Percentiles rank a stretch among this genome's conserved stretches.
These are phyloP conservation scores for Drosophila eugracilis DNA, from an alignment of 1,140 invertebrate genomes.

Conservation along the genomic window DNA sequence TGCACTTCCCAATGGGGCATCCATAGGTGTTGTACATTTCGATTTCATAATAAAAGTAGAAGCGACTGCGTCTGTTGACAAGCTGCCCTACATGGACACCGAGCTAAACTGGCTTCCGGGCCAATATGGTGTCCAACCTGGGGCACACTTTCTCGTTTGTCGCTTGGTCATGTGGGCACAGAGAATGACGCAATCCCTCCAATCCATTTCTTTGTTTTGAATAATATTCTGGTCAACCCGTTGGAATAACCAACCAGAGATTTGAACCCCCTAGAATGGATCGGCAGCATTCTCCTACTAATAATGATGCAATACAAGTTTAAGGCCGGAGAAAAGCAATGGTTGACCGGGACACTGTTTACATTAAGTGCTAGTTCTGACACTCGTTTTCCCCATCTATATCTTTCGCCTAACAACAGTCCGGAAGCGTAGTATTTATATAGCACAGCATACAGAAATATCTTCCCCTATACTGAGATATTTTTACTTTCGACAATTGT, in stretches of 20 bases:
- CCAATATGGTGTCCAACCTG: slow-evolving; percentile 53
- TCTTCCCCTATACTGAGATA: slow-evolving; percentile 8
- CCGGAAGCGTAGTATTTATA: slow-evolving; percentile 28
- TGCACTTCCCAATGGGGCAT: not conserved
- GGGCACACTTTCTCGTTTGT: not conserved
- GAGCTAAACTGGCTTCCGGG: slow-evolving; percentile 49
- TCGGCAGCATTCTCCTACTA: not conserved
- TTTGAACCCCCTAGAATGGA: no score
- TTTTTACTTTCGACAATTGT: slow-evolving; percentile 37
- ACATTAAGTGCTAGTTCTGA: slow-evolving; percentile 13
- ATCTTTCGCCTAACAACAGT: slow-evolving; percentile 18
- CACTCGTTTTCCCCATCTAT: slow-evolving; percentile 9
- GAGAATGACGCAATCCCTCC: slow-evolving; percentile 57
- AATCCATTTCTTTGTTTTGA: slow-evolving; percentile 30
- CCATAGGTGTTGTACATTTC: slow-evolving; percentile 47
- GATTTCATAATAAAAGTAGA: slow-evolving; percentile 52
- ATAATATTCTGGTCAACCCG: slow-evolving; percentile 40
- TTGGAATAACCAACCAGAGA: slow-evolving; percentile 49
- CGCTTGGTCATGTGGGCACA: slow-evolving; percentile 43
- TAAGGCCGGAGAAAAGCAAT: not conserved
- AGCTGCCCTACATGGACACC: slow-evolving; percentile 44
- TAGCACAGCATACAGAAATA: slow-evolving; percentile 17
- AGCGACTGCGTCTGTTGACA: slow-evolving; percentile 7
- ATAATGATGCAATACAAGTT: not conserved
- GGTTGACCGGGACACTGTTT: slow-evolving; percentile 6